Conservation (phyloP, 1,140 invertebrate species). For the Anadara kagoshimensis region DNA sequence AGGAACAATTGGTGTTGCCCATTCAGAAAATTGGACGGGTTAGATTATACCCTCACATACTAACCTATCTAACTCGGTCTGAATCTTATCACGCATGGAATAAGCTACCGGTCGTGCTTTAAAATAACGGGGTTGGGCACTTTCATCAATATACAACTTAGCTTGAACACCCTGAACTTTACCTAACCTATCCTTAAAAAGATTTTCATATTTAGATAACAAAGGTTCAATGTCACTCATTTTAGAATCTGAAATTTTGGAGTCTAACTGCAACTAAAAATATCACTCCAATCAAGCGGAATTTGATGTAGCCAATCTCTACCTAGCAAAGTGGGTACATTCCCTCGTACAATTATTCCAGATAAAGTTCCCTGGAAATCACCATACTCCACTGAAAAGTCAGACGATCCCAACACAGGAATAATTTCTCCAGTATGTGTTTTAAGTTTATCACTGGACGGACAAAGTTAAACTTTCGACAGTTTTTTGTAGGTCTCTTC, state of each 20-base stretch:
- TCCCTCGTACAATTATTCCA: constrained; percentile 12
- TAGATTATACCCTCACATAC: constrained; percentile 41
- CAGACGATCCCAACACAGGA: not conserved
- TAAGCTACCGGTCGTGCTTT: constrained; percentile 17
- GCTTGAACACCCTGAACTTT: constrained; percentile 6
- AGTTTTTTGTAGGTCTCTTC: too few relatives aligned
- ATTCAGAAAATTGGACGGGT: constrained; percentile 48
- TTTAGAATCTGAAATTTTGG: constrained; percentile 11
- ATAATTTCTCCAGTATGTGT: constrained; percentile 14
- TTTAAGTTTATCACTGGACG: too few relatives aligned
- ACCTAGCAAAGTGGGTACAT: constrained; percentile 13
- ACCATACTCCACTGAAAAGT: not conserved
- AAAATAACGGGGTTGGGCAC: constrained; percentile 23
- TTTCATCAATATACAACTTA: constrained; percentile 20
- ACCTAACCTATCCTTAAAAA: constrained; percentile 19
- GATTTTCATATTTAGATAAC: too few relatives aligned
- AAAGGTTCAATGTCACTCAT: too few relatives aligned
- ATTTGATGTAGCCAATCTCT: constrained; percentile 21
- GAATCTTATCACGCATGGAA: constrained; percentile 23
- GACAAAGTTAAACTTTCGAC: too few relatives aligned
- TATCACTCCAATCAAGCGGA: constrained; percentile 16
- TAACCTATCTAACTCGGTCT: constrained; percentile 17
- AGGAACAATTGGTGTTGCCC: constrained; percentile 70
- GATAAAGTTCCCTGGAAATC: not conserved
- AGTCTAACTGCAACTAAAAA: too few relatives aligned